A percentile compares a stretch with the other conserved stretches of the same genome.
Evolutionary conservation across 2,113 vertebrate species (phyloP).

Genomic region (Henicopernis longicauda): DNA sequence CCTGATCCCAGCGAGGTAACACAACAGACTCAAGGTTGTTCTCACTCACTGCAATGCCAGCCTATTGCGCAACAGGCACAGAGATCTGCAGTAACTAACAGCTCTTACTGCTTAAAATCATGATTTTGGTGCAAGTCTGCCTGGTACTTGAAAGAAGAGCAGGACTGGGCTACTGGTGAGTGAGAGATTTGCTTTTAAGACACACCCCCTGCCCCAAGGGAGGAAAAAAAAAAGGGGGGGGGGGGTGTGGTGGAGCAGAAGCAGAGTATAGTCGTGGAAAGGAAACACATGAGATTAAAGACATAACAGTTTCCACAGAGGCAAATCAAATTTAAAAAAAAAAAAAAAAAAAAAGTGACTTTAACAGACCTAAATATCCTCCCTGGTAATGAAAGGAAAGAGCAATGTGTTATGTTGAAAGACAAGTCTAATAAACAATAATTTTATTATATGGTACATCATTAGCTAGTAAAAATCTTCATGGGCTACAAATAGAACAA

Average conservation of each 20-base stretch:
- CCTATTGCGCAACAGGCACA: not conserved
- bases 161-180: not conserved
- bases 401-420: not conserved
- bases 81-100: not conserved
- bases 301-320: not conserved
- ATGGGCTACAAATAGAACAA: not conserved
- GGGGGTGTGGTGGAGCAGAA: not conserved
- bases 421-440: not conserved
- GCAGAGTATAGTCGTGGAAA: not conserved
- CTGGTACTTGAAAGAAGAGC: not conserved
- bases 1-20: fast-evolving
- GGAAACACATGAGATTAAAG: not conserved
- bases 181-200: not conserved
- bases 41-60: not conserved
- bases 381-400: not conserved
- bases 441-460: not conserved
- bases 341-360: not conserved
- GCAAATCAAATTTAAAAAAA: not conserved
- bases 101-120: not conserved
- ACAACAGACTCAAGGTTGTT: not conserved
- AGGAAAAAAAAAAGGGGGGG: too few species aligned
- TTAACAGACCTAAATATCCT: not conserved
- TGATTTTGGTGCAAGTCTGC: not conserved
- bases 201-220: not conserved
- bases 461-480: not conserved